phyloP scores from a whole-genome alignment of 2,113 vertebrate genomes.

The Tragelaphus strepsiceros region DNA sequence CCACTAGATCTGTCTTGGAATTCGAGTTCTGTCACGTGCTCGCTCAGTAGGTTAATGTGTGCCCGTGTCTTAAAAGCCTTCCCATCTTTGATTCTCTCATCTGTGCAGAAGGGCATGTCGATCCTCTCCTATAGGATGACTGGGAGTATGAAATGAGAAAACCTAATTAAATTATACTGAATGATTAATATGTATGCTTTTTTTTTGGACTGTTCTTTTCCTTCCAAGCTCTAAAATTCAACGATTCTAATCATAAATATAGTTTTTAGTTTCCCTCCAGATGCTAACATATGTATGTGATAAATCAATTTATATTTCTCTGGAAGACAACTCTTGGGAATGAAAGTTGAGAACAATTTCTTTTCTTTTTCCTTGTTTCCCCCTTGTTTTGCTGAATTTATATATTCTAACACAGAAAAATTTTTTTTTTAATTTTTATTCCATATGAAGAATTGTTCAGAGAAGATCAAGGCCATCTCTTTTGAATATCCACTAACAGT shows the following conservation, averaged over 20 bases:
- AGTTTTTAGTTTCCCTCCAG: slow-evolving; percentile 1
- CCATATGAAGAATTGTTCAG: not conserved
- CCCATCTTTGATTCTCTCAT: not conserved
- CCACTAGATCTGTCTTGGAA: not conserved
- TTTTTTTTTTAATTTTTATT: not conserved
- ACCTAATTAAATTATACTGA: not conserved
- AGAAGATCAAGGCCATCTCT: not conserved
- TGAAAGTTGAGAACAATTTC: not conserved
- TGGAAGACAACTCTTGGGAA: slow-evolving; percentile 13
- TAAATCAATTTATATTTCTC: slow-evolving; percentile 49
- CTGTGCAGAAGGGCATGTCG: not conserved
- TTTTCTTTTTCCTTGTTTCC: not conserved
- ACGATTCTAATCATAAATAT: not conserved
- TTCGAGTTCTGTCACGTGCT: not conserved
- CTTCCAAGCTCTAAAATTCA: not conserved
- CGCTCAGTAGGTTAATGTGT: not conserved
- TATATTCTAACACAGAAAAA: not conserved
- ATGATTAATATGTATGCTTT: not conserved
- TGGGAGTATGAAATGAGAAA: not conserved
- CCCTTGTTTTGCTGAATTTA: not conserved
- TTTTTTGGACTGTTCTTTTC: not conserved
- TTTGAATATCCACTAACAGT: not conserved
- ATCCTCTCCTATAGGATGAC: not conserved
- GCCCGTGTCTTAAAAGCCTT: not conserved
- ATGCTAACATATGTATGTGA: slow-evolving; percentile 23